Percentiles rank a stretch among this genome's conserved stretches.
These are phyloP conservation scores for Chrysaora quinquecirrha DNA, from an alignment of 30 jellyfish, hydroid and myxozoan genomes.

Conservation along the genomic window DNA sequence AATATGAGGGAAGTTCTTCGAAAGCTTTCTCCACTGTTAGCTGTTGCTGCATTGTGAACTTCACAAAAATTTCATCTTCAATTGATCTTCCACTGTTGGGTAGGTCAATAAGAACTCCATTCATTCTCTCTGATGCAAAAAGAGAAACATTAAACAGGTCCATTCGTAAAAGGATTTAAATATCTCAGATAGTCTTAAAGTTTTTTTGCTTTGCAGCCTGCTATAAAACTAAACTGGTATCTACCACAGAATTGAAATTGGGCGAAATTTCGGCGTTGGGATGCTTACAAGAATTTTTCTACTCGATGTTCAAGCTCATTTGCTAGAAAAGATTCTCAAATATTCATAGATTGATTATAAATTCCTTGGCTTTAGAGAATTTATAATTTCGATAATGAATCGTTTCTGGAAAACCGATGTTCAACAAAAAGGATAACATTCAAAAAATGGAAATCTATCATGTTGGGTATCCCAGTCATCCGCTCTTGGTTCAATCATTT, in stretches of 20 bases:
- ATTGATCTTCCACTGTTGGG: neutral
- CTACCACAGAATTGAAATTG: neutral
- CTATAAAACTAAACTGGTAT: neutral
- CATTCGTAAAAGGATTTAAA: neutral
- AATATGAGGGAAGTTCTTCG: neutral
- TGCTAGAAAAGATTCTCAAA: neutral
- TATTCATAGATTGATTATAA: neutral
- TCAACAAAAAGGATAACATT: neutral
- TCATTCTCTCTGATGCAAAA: neutral
- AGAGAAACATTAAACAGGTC: neutral
- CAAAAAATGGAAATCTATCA: neutral
- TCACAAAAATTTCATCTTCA: neutral
- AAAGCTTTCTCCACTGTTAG: neutral
- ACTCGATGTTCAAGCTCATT: neutral
- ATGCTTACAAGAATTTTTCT: neutral
- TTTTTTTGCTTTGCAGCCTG: slow-evolving; percentile 2
- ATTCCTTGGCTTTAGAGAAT: neutral
- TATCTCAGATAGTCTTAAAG: neutral
- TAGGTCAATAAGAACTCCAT: neutral
- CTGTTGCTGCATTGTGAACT: neutral
- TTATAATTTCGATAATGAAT: neutral
- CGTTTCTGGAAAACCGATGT: neutral
- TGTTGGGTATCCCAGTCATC: neutral
- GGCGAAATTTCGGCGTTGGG: neutral
- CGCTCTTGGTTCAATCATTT: neutral